Conservation (phyloP, 1,140 invertebrate genomes). For the Thaumetopoea pityocampa region DNA sequence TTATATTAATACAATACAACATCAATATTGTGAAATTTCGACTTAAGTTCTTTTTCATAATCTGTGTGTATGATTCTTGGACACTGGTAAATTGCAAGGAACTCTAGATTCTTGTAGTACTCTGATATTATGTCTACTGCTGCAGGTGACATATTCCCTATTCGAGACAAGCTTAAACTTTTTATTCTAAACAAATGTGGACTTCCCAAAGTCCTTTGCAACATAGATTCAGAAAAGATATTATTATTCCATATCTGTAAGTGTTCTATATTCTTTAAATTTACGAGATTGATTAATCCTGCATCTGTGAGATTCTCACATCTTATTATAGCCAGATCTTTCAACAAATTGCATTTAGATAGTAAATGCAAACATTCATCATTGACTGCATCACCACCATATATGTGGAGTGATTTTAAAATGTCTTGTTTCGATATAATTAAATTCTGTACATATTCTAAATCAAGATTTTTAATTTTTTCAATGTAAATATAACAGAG, state of each 20-base stretch:
- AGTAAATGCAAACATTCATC: conserved; percentile 49
- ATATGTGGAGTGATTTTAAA: conserved; percentile 54
- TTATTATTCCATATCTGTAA: conserved; percentile 69
- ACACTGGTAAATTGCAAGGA: conserved; percentile 67
- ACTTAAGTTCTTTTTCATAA: conserved; percentile 62
- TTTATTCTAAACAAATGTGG: conserved; percentile 41
- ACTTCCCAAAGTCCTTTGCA: conserved; percentile 46
- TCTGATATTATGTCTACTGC: conserved; percentile 61
- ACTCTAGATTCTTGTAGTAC: conserved; percentile 61
- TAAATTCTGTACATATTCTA: conserved; percentile 51
- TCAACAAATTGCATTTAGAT: conserved; percentile 47
- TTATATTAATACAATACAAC: conserved; percentile 55
- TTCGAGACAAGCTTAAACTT: conserved; percentile 63
- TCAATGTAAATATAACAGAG: conserved; percentile 61
- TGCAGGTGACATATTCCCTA: conserved; percentile 54
- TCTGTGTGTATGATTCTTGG: conserved; percentile 58
- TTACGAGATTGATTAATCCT: conserved; percentile 43
- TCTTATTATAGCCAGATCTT: conserved; percentile 59
- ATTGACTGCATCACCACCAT: conserved; percentile 55
- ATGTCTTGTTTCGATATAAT: conserved; percentile 45
- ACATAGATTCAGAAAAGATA: conserved; percentile 49
- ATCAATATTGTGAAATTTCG: conserved; percentile 67
- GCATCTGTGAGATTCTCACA: conserved; percentile 64
- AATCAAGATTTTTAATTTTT: conserved; percentile 55
- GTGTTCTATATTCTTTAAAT: conserved; percentile 45